Conservation (phyloP, 1,140 invertebrate species). For the Nixonia krombeini region DNA sequence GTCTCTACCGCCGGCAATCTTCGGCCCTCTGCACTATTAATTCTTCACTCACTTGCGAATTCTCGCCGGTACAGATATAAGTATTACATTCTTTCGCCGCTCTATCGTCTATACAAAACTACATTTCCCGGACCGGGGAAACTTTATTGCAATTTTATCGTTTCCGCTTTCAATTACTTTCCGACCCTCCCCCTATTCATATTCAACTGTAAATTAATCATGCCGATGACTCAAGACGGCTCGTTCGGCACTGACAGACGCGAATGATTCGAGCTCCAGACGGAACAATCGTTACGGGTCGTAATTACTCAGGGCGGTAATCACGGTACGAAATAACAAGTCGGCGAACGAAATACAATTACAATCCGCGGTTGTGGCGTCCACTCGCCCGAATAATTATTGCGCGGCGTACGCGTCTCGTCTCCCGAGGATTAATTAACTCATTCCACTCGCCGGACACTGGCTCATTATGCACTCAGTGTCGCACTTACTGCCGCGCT, state of each 20-base stretch:
- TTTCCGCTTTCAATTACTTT: too few relatives aligned
- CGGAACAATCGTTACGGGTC: slow-evolving; percentile 22
- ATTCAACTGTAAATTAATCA: not conserved
- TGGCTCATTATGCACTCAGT: slow-evolving; percentile 21
- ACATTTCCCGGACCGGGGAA: too few relatives aligned
- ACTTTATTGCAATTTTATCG: too few relatives aligned
- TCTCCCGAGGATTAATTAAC: slow-evolving; percentile 35
- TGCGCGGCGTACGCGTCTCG: slow-evolving; percentile 8
- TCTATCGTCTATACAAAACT: too few relatives aligned
- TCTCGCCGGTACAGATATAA: slow-evolving; percentile 17
- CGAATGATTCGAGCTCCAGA: slow-evolving; percentile 11
- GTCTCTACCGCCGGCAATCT: slow-evolving; percentile 25
- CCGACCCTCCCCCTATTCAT: too few relatives aligned
- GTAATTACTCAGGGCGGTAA: slow-evolving; percentile 30
- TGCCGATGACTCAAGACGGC: too few relatives aligned
- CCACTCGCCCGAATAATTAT: slow-evolving; percentile 34
- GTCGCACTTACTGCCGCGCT: not conserved
- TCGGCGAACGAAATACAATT: slow-evolving; percentile 42
- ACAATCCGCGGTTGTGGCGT: slow-evolving; percentile 28
- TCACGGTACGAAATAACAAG: slow-evolving; percentile 30
- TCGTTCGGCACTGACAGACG: too few relatives aligned
- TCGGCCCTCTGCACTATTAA: slow-evolving; percentile 27
- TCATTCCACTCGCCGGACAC: slow-evolving; percentile 12
- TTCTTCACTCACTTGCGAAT: slow-evolving; percentile 28
- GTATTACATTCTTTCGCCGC: too few relatives aligned